A percentile compares a stretch with the other conserved stretches of the same genome.
phyloP scores from a whole-genome alignment of 2,888 invertebrate species.

The Caenorhabditis sp. region DNA sequence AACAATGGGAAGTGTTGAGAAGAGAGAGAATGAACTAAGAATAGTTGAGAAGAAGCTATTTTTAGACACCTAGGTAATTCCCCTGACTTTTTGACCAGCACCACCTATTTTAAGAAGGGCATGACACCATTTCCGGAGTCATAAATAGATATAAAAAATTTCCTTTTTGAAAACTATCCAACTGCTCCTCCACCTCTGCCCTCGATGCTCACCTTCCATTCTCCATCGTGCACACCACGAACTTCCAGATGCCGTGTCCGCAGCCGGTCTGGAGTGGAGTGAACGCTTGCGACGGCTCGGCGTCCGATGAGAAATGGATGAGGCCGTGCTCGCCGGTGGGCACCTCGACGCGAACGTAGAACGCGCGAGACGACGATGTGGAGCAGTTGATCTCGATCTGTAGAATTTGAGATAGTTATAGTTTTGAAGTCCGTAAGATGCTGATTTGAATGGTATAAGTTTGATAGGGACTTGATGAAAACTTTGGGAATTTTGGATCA shows the following conservation, averaged over 20 bases:
- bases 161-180: background rate
- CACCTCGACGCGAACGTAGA: slow-evolving; percentile 70
- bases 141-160: background rate
- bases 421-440: background rate
- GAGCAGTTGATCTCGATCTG: slow-evolving; percentile 77
- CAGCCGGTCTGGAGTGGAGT: slow-evolving; percentile 72
- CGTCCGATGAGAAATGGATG: slow-evolving; percentile 68
- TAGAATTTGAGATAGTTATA: slow-evolving; percentile 11
- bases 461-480: too few species aligned
- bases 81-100: too few species aligned
- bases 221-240: slow-evolving; percentile 67
- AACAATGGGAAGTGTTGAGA: background rate
- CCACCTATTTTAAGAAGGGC: background rate
- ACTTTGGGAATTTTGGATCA: too few species aligned
- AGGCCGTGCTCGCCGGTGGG: slow-evolving; percentile 75
- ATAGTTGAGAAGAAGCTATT: background rate
- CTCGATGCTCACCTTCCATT: slow-evolving; percentile 56
- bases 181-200: too few species aligned
- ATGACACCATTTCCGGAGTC: background rate
- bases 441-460: too few species aligned
- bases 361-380: slow-evolving; percentile 60
- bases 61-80: background rate
- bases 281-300: slow-evolving; percentile 68
- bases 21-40: background rate
- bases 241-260: slow-evolving; percentile 77